These are phyloP conservation scores for Petrocephalus schoutedeni DNA, from an alignment of 2,797 vertebrate species.

Conservation along the genomic window DNA sequence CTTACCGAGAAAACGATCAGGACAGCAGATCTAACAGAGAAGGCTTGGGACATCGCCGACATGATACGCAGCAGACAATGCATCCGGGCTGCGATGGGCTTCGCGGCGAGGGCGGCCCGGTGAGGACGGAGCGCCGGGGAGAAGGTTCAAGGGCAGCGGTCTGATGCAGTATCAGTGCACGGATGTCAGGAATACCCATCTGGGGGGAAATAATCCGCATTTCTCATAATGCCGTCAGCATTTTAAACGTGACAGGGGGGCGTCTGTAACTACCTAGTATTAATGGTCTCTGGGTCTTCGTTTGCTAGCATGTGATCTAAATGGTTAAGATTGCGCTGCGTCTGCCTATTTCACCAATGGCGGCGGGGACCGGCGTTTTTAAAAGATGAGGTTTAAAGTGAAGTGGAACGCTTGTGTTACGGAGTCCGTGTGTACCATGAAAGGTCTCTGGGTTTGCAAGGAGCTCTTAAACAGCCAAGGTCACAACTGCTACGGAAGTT, in stretches of 20 bases:
- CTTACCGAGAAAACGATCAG: background rate
- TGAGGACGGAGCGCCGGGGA: conserved; percentile 54
- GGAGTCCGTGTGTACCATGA: background rate
- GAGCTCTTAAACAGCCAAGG: too few relatives aligned
- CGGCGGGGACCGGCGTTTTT: background rate
- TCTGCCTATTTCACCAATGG: background rate
- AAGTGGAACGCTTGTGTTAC: background rate
- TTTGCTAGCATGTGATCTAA: background rate
- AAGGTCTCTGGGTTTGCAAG: background rate
- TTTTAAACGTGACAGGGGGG: background rate
- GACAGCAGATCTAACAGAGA: background rate
- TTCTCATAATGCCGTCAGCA: background rate
- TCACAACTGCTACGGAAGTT: too few relatives aligned
- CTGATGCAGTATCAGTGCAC: background rate
- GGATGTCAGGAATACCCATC: background rate
- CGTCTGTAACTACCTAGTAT: background rate
- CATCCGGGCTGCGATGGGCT: conserved; percentile 58
- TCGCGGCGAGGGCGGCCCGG: conserved; percentile 48
- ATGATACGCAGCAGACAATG: conserved; percentile 64
- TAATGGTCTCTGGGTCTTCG: background rate
- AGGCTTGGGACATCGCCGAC: background rate
- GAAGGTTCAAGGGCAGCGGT: background rate
- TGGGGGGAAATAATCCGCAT: background rate
- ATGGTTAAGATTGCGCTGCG: too few relatives aligned
- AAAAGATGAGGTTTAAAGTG: too few relatives aligned